Conservation (phyloP, 2,797 vertebrate genomes). For the Amniataba percoides region DNA sequence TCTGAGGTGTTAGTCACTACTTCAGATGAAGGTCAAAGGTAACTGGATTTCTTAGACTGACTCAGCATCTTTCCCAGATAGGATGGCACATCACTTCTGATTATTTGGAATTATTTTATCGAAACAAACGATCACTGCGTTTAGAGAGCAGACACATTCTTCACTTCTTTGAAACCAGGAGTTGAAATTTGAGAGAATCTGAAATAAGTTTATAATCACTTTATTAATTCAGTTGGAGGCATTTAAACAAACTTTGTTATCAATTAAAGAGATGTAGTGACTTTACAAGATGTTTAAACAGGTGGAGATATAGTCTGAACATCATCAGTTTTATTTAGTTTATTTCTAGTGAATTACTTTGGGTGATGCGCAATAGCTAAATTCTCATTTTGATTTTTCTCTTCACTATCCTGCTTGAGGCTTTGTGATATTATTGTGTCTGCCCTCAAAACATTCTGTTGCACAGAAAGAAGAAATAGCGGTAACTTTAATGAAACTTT, state of each 20-base stretch:
- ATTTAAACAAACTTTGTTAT: not conserved
- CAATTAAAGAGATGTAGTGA: not conserved
- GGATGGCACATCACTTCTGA: constrained; percentile 11
- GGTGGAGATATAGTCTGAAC: not conserved
- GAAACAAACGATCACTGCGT: not conserved
- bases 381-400: not conserved
- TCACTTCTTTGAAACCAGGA: not conserved
- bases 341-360: too few relatives aligned
- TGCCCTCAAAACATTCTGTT: not conserved
- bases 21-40: constrained; percentile 41
- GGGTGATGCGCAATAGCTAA: too few relatives aligned
- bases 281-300: not conserved
- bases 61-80: constrained; percentile 10
- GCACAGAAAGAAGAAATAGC: not conserved
- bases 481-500: not conserved
- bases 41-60: constrained; percentile 20
- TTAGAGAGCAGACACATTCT: constrained; percentile 6
- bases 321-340: not conserved
- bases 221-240: not conserved
- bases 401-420: not conserved
- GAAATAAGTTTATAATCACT: too few relatives aligned
- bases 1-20: constrained; percentile 47
- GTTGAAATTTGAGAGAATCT: not conserved
- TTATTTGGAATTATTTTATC: not conserved
- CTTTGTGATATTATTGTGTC: not conserved